Evolutionary conservation across 1,140 invertebrate species (phyloP), one percentile per base, ranked within the genome.

Genomic region (Monomorium pharaonis): DNA sequence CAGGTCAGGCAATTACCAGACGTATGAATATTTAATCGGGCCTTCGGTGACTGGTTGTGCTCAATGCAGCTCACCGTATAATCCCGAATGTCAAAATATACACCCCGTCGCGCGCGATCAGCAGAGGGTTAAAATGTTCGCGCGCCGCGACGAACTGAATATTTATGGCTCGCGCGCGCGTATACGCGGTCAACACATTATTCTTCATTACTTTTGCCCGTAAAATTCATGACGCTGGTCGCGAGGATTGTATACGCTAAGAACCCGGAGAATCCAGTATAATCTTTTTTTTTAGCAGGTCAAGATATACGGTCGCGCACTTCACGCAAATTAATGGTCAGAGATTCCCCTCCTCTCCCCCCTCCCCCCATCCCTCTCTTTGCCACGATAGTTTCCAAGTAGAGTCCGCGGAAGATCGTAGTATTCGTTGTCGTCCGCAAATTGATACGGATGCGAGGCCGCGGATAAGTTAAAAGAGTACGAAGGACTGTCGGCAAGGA

Each of bases 1-100:
- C 51, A 47, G 78, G 72, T 60, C 51, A 67, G 44, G 37, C 78
- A 83, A 83, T 83, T 83, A 83, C 51, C 51, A 47, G 27, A 37
- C 67, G 51, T 83, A 83, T 83, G 78, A 83, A 83, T 83, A 83
- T 83, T 83, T 72, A 83, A 83, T 83, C 67, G 51, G 5, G 37
- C 67, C 51, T 80, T 80, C 47, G 44, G 27, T 67, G 51, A 72
- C n/a, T 67, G 78, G 54, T 83, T 58, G 67, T 83, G 37, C 51
- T 74, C 37, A 33, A 74, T 83, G 67, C 67, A 83, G 67, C n/a
- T 83, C 67, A 47, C 33, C 37, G 24, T 74, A 74, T 83, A 74
- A 83, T 74, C 51, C 78, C 9, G 51, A 14, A 72, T 14, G 78
- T 83, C 67, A 74, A 83, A 83, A 83, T 83, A 37, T 27, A 80